These are phyloP conservation scores for Hymenochirus boettgeri DNA, from an alignment of 2,113 vertebrate species.

Conservation along the genomic window DNA sequence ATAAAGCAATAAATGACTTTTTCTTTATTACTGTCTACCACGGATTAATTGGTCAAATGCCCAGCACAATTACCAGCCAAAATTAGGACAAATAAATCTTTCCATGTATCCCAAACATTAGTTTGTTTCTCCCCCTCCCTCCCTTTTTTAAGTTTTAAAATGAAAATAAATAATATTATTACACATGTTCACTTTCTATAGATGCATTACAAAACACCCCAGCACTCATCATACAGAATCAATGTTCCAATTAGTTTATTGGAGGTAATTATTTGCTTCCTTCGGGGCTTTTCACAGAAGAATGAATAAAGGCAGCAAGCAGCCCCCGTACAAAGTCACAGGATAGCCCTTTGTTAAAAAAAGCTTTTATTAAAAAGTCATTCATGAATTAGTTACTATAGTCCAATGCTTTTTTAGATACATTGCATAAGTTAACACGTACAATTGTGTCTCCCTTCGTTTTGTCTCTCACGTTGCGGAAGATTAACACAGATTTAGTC, in stretches of 20 bases:
- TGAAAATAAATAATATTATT: no score
- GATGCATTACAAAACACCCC: no score
- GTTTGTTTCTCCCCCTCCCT: no score
- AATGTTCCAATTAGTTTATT: slow-evolving; percentile 61
- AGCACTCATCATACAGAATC: slow-evolving; percentile 42
- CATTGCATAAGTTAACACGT: slow-evolving; percentile 42
- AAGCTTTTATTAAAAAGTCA: slow-evolving; percentile 48
- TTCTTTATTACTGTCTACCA: no score
- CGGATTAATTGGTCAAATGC: no score
- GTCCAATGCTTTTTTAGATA: slow-evolving; percentile 53
- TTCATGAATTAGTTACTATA: slow-evolving; percentile 43
- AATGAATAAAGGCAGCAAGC: slow-evolving; percentile 58
- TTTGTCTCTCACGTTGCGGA: slow-evolving; percentile 52
- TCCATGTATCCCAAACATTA: no score
- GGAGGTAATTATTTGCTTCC: slow-evolving; percentile 64
- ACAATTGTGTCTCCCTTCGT: slow-evolving; percentile 40
- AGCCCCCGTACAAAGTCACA: slow-evolving; percentile 52
- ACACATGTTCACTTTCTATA: no score
- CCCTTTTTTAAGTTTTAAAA: no score
- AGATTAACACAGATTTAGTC: slow-evolving; percentile 60
- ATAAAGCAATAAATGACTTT: no score
- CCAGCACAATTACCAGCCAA: no score
- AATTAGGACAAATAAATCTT: no score
- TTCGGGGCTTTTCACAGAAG: slow-evolving; percentile 61
- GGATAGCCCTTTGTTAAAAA: slow-evolving; percentile 48